A percentile compares a stretch with the other conserved stretches of the same genome.
Conservation (phyloP, 2,113 vertebrate genomes). For the Labeo catla region DNA sequence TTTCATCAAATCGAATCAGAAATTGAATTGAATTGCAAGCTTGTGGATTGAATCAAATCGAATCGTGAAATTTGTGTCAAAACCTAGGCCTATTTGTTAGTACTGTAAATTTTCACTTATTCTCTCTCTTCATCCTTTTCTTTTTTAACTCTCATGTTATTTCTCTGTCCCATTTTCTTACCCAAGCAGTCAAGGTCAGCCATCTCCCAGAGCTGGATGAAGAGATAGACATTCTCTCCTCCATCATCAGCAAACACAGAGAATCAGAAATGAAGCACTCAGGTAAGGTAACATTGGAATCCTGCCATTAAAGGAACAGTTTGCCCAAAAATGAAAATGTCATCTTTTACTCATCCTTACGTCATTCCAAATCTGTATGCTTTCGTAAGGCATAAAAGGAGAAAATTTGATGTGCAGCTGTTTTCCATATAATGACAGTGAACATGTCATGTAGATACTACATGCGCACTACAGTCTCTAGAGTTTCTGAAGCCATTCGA, state of each 20-base stretch:
- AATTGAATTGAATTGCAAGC: too few species aligned
- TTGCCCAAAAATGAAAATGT: neutral
- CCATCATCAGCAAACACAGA: conserved; percentile 79
- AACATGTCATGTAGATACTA: neutral
- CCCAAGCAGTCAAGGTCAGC: conserved; percentile 58
- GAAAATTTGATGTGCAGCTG: neutral
- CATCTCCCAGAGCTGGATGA: conserved; percentile 78
- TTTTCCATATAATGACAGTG: neutral
- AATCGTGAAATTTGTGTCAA: too few species aligned
- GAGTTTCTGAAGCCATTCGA: neutral
- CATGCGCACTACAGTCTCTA: neutral
- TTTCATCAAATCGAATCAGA: too few species aligned
- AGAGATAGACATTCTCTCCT: conserved; percentile 87
- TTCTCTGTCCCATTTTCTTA: conserved; percentile 21
- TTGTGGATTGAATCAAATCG: too few species aligned
- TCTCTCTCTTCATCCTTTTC: neutral
- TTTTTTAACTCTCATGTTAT: neutral
- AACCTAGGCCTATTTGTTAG: too few species aligned
- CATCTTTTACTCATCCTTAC: neutral
- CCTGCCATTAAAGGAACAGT: neutral
- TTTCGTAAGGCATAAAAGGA: neutral
- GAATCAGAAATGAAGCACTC: conserved; percentile 55
- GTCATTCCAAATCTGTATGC: neutral
- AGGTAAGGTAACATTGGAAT: conserved; percentile 64
- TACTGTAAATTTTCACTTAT: neutral